phyloP scores from a whole-genome alignment of 2,797 vertebrate species.

The Hozukius guyotensis region DNA sequence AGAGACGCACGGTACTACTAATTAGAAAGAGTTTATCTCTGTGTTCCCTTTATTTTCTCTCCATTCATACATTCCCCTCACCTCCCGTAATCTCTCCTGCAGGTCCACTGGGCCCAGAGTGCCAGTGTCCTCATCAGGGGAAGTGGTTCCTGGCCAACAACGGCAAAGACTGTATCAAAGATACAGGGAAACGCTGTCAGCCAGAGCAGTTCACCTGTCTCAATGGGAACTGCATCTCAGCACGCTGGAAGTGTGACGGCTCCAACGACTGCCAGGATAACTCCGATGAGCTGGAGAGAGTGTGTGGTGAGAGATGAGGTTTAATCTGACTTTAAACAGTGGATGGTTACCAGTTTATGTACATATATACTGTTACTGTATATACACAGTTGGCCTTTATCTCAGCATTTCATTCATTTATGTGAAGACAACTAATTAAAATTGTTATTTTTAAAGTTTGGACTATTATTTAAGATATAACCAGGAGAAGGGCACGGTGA shows the following conservation, averaged over 20 bases:
- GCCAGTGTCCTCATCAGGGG: slow-evolving; percentile 91
- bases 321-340: background rate
- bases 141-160: slow-evolving; percentile 92
- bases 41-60: background rate
- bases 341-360: background rate
- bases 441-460: too few relatives aligned
- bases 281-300: slow-evolving; percentile 90
- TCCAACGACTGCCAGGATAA: slow-evolving; percentile 87
- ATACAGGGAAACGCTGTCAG: slow-evolving; percentile 86
- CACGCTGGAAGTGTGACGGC: slow-evolving; percentile 88
- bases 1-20: background rate
- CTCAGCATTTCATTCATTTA: too few relatives aligned
- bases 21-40: slow-evolving; percentile 9
- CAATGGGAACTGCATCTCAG: slow-evolving; percentile 86
- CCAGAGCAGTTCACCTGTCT: slow-evolving; percentile 90
- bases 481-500: too few relatives aligned
- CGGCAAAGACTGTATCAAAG: slow-evolving; percentile 89
- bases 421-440: too few relatives aligned
- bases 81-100: slow-evolving; percentile 18
- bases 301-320: slow-evolving; percentile 89
- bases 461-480: too few relatives aligned
- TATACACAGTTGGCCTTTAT: too few relatives aligned
- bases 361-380: background rate
- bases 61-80: background rate
- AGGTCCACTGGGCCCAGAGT: slow-evolving; percentile 93